Base-by-base conservation (phyloP, 1,140 invertebrate genomes). In the Microplitis demolitor region DNA sequence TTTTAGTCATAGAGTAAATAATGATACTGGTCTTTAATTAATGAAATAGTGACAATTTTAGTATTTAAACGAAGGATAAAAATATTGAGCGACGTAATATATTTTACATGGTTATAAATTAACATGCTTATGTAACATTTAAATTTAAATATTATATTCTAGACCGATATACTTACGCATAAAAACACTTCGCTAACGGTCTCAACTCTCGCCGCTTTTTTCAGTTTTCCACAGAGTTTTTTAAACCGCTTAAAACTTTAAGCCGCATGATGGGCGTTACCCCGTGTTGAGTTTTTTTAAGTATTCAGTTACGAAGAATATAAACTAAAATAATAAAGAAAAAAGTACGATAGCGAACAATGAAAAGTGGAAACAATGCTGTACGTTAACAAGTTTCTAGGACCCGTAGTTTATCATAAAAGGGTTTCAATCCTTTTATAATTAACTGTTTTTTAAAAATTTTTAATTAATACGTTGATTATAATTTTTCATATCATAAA, bases 161-260 rank as follows among this genome's bases (percentile, higher is more conserved):
- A 13, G n/a, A 31, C 58, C 14, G 6, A 35, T 14, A 4, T n/a
- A n/a, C 13, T 39, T n/a, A 35, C 34, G 3, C 34, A n/a, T 14
- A 39, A 13, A 39, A 39, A 37, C 8, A 31, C 35, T 63, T 60
- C 13, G 24, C 58, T 60, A 2, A n/a, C 9, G 35, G 11, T 64
- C 53, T 54, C 53, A 54, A 5, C 16, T 54, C 16, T n/a, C 4
- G 16, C 11, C 16, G 13, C 16, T 11, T 60, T 60, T 60, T 11
- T 31, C 31, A 8, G 4, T 33, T 60, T 60, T 60, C 4, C 24
- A 11, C 16, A 33, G 11, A 16, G 60, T 72, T 24, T 24, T 72
- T 72, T 72, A 72, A 72, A 63, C 70, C 11, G 62, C 70, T 72
- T 72, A 72, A 72, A 72, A 66, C 54, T 72, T 71, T 63, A 13